Evolutionary conservation across 2,888 invertebrate species (phyloP).

Genomic region (Meta bourneti): DNA sequence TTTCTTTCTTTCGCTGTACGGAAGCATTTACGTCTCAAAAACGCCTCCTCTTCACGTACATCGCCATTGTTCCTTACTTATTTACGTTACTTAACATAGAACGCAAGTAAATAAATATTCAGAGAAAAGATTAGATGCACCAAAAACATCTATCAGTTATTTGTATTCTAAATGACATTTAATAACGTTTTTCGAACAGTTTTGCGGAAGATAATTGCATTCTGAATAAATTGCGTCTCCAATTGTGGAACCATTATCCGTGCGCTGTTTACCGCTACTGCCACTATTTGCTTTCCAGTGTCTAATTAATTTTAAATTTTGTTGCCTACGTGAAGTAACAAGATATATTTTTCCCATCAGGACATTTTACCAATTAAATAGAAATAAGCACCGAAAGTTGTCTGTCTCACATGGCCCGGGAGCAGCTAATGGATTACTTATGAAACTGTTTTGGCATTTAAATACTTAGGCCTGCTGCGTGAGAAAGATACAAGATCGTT

Average conservation of each 20-base stretch:
- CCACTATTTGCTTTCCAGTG: neutral
- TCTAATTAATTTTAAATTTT: neutral
- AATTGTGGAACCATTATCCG: neutral
- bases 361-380: neutral
- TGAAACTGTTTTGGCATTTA: neutral
- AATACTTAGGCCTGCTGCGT: neutral
- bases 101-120: neutral
- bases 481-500: neutral
- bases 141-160: neutral
- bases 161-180: neutral
- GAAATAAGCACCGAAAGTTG: neutral
- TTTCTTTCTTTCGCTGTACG: no score
- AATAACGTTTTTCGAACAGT: neutral
- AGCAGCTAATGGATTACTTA: neutral
- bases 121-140: neutral
- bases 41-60: no score
- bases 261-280: neutral
- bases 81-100: neutral
- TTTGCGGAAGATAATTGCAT: neutral
- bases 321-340: neutral
- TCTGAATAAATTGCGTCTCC: neutral
- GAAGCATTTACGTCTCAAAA: no score
- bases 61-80: no score
- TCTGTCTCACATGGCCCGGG: neutral
- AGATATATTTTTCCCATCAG: neutral